phyloP scores from a whole-genome alignment of 2,888 invertebrate genomes.

The Melipona beecheii region DNA sequence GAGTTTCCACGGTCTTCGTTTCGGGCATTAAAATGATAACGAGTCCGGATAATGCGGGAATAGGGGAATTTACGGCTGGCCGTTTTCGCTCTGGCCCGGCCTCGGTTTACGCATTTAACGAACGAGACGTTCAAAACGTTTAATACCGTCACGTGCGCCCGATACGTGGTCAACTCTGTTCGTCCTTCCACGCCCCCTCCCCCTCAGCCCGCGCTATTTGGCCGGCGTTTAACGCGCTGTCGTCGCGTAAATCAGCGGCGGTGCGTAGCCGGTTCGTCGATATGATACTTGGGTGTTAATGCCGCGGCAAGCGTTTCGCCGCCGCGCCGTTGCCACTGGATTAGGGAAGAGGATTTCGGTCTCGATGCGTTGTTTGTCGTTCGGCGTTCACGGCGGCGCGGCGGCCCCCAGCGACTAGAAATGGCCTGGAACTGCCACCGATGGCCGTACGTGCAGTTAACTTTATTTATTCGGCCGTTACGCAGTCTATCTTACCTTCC shows the following conservation, averaged over 20 bases:
- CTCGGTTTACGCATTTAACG: slow-evolving; percentile 39
- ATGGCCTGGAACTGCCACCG: slow-evolving; percentile 54
- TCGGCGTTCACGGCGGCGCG: slow-evolving; percentile 18
- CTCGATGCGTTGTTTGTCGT: slow-evolving; percentile 48
- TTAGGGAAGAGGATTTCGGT: slow-evolving; percentile 43
- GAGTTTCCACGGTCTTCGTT: slow-evolving; percentile 51
- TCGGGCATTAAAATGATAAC: slow-evolving; percentile 72
- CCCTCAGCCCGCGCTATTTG: background rate
- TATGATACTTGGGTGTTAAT: slow-evolving; percentile 54
- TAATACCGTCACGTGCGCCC: slow-evolving; percentile 23
- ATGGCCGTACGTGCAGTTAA: slow-evolving; percentile 56
- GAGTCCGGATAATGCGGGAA: slow-evolving; percentile 62
- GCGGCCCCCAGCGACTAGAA: slow-evolving; percentile 39
- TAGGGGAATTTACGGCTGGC: slow-evolving; percentile 66
- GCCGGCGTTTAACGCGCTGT: slow-evolving; percentile 33
- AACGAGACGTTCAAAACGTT: slow-evolving; percentile 49
- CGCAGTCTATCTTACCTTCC: slow-evolving; percentile 52
- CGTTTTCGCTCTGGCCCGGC: slow-evolving; percentile 45
- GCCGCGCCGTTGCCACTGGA: slow-evolving; percentile 32
- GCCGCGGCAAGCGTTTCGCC: slow-evolving; percentile 45
- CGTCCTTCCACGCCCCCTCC: too few relatives aligned
- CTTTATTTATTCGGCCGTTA: slow-evolving; percentile 57
- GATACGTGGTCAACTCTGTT: background rate
- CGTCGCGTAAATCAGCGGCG: slow-evolving; percentile 43
- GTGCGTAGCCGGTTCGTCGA: slow-evolving; percentile 9